phyloP scores from a whole-genome alignment of 2,113 vertebrate species.

The Mastomys natalensis region DNA sequence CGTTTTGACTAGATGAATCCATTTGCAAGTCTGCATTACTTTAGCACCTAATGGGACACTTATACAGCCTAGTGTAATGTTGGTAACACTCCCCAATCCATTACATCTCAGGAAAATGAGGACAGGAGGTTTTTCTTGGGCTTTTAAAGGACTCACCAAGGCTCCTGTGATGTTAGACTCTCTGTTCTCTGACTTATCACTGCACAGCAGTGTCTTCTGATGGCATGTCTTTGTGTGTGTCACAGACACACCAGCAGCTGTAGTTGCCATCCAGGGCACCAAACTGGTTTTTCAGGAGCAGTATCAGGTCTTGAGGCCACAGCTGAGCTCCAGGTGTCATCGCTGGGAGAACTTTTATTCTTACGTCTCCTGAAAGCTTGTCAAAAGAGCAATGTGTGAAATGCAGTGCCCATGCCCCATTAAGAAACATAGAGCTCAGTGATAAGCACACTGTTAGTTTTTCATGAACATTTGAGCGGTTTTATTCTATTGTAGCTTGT shows the following conservation, averaged over 20 bases:
- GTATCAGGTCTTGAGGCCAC: not conserved
- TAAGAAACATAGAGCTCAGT: no score
- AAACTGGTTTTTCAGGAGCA: not conserved
- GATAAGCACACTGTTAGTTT: not conserved
- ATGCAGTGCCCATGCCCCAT: not conserved
- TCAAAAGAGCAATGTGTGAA: not conserved
- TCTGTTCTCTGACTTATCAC: not conserved
- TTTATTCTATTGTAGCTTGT: not conserved
- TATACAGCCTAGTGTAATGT: no score
- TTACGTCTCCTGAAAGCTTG: not conserved
- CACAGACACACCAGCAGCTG: not conserved
- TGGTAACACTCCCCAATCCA: not conserved
- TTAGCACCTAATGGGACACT: not conserved
- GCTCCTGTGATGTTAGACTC: no score
- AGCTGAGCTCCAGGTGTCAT: not conserved
- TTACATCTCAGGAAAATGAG: not conserved
- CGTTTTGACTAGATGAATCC: not conserved
- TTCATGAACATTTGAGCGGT: not conserved
- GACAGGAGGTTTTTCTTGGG: not conserved
- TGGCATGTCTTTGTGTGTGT: no score
- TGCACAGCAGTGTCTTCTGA: accelerated
- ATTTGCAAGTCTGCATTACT: not conserved
- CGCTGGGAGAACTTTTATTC: not conserved
- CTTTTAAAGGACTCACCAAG: not conserved
- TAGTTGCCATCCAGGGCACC: no score